Conservation (phyloP, 1,140 invertebrate species). For the Amyelois transitella region DNA sequence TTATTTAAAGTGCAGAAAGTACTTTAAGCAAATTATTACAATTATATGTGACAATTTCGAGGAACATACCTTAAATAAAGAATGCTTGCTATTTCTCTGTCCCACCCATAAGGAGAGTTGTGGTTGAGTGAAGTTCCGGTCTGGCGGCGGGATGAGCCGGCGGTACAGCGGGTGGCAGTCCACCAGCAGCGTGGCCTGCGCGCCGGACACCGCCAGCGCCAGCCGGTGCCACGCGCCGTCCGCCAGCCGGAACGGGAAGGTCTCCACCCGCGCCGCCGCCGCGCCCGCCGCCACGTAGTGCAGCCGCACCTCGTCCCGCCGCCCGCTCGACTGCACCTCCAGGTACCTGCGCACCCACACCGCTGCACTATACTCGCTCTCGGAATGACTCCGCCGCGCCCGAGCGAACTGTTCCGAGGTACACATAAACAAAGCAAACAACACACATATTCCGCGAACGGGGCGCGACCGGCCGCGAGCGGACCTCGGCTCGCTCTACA, state of each 20-base stretch:
- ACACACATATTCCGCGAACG: conserved; percentile 56
- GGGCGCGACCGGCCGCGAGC: conserved; percentile 49
- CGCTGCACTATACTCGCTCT: conserved; percentile 22
- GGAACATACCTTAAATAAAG: conserved; percentile 87
- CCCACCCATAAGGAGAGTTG: conserved; percentile 89
- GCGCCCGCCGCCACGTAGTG: conserved; percentile 81
- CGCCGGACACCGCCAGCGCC: conserved; percentile 87
- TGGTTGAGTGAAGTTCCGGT: conserved; percentile 83
- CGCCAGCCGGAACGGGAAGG: conserved; percentile 89
- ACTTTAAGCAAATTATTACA: neutral
- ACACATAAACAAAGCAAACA: conserved; percentile 68
- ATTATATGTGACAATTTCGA: neutral
- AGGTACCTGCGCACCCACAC: conserved; percentile 80
- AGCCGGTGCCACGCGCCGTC: conserved; percentile 91
- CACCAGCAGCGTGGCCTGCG: conserved; percentile 86
- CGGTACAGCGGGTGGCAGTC: conserved; percentile 91
- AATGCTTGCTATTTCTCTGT: conserved; percentile 89
- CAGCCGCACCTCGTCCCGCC: conserved; percentile 87
- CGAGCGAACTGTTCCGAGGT: conserved; percentile 68
- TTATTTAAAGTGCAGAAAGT: neutral
- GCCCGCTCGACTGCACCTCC: conserved; percentile 92
- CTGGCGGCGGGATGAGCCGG: conserved; percentile 78
- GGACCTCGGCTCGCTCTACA: conserved; percentile 69
- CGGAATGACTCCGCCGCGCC: conserved; percentile 35
- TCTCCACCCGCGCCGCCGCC: conserved; percentile 83